Base-by-base conservation (phyloP, 2,113 vertebrate species). In the Anoura caudifer region DNA sequence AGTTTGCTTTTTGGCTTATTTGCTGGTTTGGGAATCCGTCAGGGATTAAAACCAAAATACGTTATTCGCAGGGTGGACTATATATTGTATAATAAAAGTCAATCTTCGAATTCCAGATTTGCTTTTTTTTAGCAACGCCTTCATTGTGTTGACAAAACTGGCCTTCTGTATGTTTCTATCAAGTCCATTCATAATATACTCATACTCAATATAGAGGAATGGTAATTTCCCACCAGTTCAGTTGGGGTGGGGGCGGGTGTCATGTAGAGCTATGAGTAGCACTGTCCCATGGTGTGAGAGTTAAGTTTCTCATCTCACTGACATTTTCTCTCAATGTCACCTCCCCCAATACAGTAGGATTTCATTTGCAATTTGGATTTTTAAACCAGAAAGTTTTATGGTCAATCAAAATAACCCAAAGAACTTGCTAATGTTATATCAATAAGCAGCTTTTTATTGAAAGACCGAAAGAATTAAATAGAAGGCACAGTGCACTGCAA, bases 401-500 rank as follows among this genome's bases (percentile, higher is more conserved):
- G 89, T 77, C 69, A 80, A 83, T 95, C 65, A 85, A 97, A 97
- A 93, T 75, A 92, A 84, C 33, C 91, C 79, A 96, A 93, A 85
- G 87, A 89, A 90, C 59, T 92, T 97, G 94, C 38, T 87, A 72
- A 92, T 90, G 84, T 90, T 92, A 12, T 89, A 96, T 54, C 69
- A 92, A 92, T 89, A 92, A 33, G 52, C 75, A 92, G 67, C 54
- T 87, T 97, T 95, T 87, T 88, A 93, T 47, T 70, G 75, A 97
- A 88, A 83, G 94, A 84, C 22, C 75, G 73, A 88, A 94, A 94
- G 65, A 96, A 94, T 47, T 69, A 96, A 95, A 90, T 96, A 86
- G 96, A 98, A 98, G 95, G 97, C 95, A 97, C 96, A 85, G 92
- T 95, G 80, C 96, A 95, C 88, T 96, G 59, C 96, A 96, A 95